Conservation (phyloP, 2,888 invertebrate genomes). For the Pseudococcus jackbeardsleyi region DNA sequence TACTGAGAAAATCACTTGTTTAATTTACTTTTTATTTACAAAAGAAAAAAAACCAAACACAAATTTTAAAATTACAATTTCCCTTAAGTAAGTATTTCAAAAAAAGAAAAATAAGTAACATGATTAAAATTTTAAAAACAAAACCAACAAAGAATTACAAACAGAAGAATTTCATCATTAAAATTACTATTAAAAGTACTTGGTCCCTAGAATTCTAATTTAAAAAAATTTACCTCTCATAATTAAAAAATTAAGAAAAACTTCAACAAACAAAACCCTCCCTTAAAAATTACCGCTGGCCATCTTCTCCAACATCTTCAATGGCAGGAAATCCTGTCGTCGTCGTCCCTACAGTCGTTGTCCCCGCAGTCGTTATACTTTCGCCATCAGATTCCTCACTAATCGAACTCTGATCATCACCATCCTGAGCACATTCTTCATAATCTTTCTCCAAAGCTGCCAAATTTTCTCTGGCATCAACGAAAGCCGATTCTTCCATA, state of each 20-base stretch:
- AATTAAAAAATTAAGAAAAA: neutral
- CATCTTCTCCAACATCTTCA: conserved; percentile 26
- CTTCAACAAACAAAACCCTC: neutral
- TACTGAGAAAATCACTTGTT: neutral
- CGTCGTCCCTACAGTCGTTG: too few species aligned
- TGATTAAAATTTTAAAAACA: conserved; percentile 1
- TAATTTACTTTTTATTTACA: neutral
- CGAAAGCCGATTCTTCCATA: conserved; percentile 36
- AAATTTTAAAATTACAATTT: conserved; percentile 12
- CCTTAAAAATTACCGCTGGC: neutral
- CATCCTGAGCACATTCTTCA: conserved; percentile 53
- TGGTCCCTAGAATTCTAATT: too few species aligned
- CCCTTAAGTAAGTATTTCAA: neutral
- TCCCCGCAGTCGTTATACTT: neutral
- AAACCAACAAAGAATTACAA: neutral
- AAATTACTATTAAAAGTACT: neutral
- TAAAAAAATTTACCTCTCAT: neutral
- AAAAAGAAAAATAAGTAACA: neutral
- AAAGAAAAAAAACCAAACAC: neutral
- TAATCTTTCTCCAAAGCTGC: conserved; percentile 56
- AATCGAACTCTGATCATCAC: neutral
- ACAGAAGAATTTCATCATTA: conserved; percentile 2
- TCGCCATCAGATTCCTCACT: neutral
- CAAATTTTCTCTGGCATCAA: conserved; percentile 49
- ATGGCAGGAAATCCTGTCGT: neutral